phyloP scores from a whole-genome alignment of 2,797 vertebrate species.

The Etheostoma nigrum region DNA sequence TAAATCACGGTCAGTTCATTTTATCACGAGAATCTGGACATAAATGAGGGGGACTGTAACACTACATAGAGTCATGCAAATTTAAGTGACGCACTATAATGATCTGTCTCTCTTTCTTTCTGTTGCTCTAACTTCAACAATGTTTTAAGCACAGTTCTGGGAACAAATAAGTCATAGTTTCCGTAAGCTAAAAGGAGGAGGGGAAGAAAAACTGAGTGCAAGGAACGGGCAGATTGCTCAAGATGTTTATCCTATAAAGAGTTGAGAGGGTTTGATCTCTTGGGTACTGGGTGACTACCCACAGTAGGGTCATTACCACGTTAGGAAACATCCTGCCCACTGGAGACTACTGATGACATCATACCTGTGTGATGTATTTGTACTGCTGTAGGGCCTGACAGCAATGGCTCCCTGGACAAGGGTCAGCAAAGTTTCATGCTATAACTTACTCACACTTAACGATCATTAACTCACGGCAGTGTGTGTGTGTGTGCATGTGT shows the following conservation, averaged over 20 bases:
- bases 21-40: background rate
- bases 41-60: conserved; percentile 9
- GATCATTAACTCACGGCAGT: conserved; percentile 66
- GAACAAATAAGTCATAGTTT: conserved; percentile 77
- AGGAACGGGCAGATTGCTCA: conserved; percentile 64
- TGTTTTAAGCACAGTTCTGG: conserved; percentile 55
- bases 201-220: conserved; percentile 55
- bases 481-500: conserved; percentile 19
- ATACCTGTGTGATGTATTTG: conserved; percentile 79
- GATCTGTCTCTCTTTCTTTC: conserved; percentile 32
- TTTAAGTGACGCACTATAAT: conserved; percentile 38
- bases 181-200: conserved; percentile 60
- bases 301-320: conserved; percentile 79
- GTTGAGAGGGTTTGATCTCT: conserved; percentile 73
- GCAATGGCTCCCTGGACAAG: conserved; percentile 63
- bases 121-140: conserved; percentile 38
- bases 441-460: conserved; percentile 75
- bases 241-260: conserved; percentile 81
- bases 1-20: conserved; percentile 19
- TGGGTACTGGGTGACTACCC: conserved; percentile 75
- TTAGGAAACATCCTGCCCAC: conserved; percentile 82
- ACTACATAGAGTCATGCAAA: conserved; percentile 16
- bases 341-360: conserved; percentile 81
- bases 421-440: conserved; percentile 73
- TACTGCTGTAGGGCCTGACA: conserved; percentile 67